A percentile compares a stretch with the other conserved stretches of the same genome.
Conservation (phyloP, 1,140 invertebrate genomes). For the Drosophila lowei region DNA sequence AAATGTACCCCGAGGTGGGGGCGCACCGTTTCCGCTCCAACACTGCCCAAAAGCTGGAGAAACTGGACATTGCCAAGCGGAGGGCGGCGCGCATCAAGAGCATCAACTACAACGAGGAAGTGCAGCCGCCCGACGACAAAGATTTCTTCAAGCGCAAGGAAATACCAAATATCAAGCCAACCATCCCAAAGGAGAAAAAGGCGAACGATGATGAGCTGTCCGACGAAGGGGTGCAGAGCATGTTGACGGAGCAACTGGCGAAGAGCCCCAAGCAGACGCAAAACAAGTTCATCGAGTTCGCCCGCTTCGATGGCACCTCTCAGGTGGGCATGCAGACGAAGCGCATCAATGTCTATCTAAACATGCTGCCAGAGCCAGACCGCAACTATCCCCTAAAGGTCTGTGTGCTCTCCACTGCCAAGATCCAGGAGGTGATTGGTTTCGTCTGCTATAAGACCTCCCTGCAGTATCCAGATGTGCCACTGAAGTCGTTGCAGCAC, state of each 20-base stretch:
- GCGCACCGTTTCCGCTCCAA: constrained; percentile 91
- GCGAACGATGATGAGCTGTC: constrained; percentile 55
- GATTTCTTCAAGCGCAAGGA: constrained; percentile 86
- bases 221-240: constrained; percentile 82
- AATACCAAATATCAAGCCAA: constrained; percentile 83
- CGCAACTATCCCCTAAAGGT: constrained; percentile 93
- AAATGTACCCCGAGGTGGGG: constrained; percentile 89
- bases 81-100: constrained; percentile 90
- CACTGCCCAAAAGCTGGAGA: constrained; percentile 94
- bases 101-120: constrained; percentile 89
- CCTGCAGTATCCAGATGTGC: constrained; percentile 85
- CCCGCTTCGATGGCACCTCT: constrained; percentile 94
- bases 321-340: constrained; percentile 90
- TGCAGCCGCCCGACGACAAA: constrained; percentile 84
- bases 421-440: constrained; percentile 96
- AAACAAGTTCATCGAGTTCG: constrained; percentile 95
- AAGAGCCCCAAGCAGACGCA: constrained; percentile 89
- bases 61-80: constrained; percentile 93
- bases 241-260: constrained; percentile 89
- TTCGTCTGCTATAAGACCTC: constrained; percentile 94
- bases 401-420: constrained; percentile 91
- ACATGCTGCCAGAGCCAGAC: constrained; percentile 91
- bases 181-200: constrained; percentile 43
- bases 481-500: constrained; percentile 85
- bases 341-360: constrained; percentile 93